Conservation (phyloP, 2,797 vertebrate genomes). For the Rhabdophis nuchalis region DNA sequence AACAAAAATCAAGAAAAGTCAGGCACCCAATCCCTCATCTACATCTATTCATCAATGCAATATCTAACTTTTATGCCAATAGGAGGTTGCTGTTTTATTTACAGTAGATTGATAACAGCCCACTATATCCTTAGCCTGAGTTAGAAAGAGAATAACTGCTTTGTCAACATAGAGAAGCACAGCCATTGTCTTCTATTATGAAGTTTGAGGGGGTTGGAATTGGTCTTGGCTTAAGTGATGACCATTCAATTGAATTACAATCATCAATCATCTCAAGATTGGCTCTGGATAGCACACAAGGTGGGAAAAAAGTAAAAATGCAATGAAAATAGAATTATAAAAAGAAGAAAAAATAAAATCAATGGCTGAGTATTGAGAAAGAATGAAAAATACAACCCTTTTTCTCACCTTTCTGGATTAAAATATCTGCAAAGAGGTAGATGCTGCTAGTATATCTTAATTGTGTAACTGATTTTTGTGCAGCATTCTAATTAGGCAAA, state of each 20-base stretch:
- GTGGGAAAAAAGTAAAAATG: neutral
- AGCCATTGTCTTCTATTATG: neutral
- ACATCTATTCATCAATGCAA: neutral
- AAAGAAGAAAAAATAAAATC: neutral
- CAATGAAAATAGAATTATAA: neutral
- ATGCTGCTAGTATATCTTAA: neutral
- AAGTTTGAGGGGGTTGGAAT: neutral
- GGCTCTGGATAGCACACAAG: neutral
- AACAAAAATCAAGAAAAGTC: neutral
- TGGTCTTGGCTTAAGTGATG: neutral
- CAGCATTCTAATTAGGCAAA: neutral
- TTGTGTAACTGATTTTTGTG: neutral
- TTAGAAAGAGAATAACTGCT: neutral
- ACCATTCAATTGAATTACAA: neutral
- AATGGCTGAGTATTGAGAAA: neutral
- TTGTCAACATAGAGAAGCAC: neutral
- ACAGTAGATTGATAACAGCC: neutral
- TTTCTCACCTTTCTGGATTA: neutral
- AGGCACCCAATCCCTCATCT: neutral
- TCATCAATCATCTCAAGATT: neutral
- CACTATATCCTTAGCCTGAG: neutral
- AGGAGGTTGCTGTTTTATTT: neutral
- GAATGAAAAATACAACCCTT: neutral
- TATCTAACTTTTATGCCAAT: neutral
- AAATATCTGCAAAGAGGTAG: neutral